phyloP scores from a whole-genome alignment of 2,888 invertebrate species.

The Seira sanloemensis region DNA sequence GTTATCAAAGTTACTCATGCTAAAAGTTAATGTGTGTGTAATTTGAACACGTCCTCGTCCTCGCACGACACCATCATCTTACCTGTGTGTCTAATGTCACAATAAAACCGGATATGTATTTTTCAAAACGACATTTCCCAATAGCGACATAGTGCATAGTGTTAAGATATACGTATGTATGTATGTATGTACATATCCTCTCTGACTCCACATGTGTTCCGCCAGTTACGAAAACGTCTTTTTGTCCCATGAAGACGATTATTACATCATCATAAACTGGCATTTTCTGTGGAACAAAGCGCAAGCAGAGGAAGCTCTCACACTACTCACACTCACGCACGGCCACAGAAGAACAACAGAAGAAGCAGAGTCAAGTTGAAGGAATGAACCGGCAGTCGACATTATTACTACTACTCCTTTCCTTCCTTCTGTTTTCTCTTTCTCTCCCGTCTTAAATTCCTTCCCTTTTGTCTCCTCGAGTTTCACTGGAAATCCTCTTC shows the following conservation, averaged over 20 bases:
- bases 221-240: slow-evolving; percentile 5
- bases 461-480: not conserved
- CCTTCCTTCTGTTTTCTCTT: not conserved
- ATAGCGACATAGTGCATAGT: not conserved
- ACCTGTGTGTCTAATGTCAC: slow-evolving; percentile 4
- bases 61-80: not conserved
- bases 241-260: not conserved
- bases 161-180: too few species aligned
- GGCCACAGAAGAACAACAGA: slow-evolving; percentile 14
- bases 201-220: slow-evolving; percentile 16
- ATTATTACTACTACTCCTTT: not conserved
- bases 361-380: slow-evolving; percentile 9
- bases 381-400: slow-evolving; percentile 2
- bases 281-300: slow-evolving; percentile 1
- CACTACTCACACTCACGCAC: too few species aligned
- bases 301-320: too few species aligned
- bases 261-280: slow-evolving; percentile 15
- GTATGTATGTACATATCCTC: too few species aligned
- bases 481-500: not conserved
- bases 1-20: not conserved
- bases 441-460: not conserved
- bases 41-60: not conserved
- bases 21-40: not conserved
- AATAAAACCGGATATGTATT: not conserved
- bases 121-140: slow-evolving; percentile 11